Evolutionary conservation across 2,113 vertebrate species (phyloP).

Genomic region (Boulengeromyrus knoepffleri): DNA sequence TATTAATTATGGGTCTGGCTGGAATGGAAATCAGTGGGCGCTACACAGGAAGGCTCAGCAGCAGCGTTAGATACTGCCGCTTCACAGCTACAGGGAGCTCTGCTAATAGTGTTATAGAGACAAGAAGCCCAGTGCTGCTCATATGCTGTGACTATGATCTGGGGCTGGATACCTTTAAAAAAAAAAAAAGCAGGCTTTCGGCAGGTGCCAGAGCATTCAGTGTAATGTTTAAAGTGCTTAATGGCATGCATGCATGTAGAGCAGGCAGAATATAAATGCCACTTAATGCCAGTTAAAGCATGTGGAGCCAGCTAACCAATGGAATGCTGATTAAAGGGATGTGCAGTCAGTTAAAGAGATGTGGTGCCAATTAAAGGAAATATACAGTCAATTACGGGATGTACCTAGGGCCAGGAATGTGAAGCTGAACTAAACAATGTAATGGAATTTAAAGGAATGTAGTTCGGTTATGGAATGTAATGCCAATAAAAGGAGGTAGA

Average conservation of each 20-base stretch:
- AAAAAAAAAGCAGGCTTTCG: not conserved
- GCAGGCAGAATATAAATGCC: not conserved
- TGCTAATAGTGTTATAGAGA: not conserved
- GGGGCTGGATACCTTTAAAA: not conserved
- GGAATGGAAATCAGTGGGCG: not conserved
- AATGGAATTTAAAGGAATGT: not conserved
- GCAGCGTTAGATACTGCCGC: not conserved
- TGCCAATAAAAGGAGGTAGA: not conserved
- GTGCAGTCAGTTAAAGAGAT: not conserved
- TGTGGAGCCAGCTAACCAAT: not conserved
- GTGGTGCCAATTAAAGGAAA: not conserved
- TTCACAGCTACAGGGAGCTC: not conserved
- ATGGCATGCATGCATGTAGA: not conserved
- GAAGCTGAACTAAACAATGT: not conserved
- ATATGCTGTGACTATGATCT: not conserved
- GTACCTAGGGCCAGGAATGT: not conserved
- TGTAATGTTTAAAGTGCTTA: not conserved
- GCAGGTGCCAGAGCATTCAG: not conserved
- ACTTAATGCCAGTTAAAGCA: not conserved
- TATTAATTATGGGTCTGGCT: slow-evolving; percentile 4
- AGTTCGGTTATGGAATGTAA: not conserved
- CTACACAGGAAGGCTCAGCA: not conserved
- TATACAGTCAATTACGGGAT: not conserved
- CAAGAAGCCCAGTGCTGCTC: not conserved
- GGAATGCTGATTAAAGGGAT: not conserved